A percentile compares a stretch with the other conserved stretches of the same genome.
These are phyloP conservation scores for Marisa cornuarietis DNA, from an alignment of 1,140 invertebrate species.

Conservation along the genomic window DNA sequence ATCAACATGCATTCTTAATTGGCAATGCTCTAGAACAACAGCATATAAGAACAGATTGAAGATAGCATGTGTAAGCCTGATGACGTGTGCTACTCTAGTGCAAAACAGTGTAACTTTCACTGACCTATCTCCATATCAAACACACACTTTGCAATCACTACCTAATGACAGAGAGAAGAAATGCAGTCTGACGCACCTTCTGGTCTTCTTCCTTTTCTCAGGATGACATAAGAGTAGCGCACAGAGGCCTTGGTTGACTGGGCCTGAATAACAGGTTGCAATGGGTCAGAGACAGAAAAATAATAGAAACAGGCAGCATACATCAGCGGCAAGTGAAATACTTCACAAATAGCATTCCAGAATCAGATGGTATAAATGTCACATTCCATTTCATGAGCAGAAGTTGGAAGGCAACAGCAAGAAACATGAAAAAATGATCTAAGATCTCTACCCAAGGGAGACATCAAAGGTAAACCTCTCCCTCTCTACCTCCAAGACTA, in stretches of 20 bases:
- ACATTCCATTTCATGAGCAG: background rate
- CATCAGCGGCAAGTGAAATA: background rate
- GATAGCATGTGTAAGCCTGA: no score
- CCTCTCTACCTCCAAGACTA: no score
- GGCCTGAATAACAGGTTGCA: conserved; percentile 71
- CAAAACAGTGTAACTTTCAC: no score
- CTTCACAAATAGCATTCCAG: background rate
- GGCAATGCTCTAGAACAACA: background rate
- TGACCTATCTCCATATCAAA: no score
- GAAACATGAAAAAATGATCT: no score
- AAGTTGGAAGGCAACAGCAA: no score
- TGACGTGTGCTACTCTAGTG: background rate
- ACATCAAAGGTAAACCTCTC: no score
- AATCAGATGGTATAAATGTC: background rate
- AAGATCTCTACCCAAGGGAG: no score
- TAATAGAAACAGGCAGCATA: background rate
- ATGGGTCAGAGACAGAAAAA: background rate
- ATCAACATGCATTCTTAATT: background rate
- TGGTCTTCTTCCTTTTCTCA: conserved; percentile 77
- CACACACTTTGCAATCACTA: background rate
- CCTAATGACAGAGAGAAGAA: background rate
- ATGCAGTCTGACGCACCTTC: conserved; percentile 44
- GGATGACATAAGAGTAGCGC: conserved; percentile 69
- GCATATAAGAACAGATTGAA: background rate
- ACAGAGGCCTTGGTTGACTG: conserved; percentile 27